These are phyloP conservation scores for Drosophila imparisetae DNA, from an alignment of 2,888 invertebrate genomes.

Conservation along the genomic window DNA sequence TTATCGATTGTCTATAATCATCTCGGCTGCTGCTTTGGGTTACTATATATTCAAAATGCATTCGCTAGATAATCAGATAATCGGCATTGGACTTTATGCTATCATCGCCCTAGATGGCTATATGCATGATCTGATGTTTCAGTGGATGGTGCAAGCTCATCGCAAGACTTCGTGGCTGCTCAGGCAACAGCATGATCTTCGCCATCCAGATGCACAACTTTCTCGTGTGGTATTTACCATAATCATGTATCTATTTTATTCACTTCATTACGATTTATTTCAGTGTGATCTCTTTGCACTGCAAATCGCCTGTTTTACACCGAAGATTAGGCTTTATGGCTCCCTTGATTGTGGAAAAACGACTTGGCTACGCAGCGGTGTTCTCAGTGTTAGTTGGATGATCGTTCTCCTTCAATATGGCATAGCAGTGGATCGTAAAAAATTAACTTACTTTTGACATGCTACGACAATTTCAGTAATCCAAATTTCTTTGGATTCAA, in stretches of 20 bases:
- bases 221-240: slow-evolving; percentile 20
- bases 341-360: slow-evolving; percentile 21
- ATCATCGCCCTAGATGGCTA: slow-evolving; percentile 9
- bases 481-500: not conserved
- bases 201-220: not conserved
- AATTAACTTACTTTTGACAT: not conserved
- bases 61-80: not conserved
- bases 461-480: not conserved
- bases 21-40: slow-evolving; percentile 28
- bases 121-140: slow-evolving; percentile 25
- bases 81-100: slow-evolving; percentile 2
- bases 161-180: slow-evolving; percentile 18
- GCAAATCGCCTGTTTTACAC: slow-evolving; percentile 38
- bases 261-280: slow-evolving; percentile 24
- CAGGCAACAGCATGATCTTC: not conserved
- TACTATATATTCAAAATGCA: slow-evolving; percentile 20
- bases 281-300: slow-evolving; percentile 45
- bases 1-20: slow-evolving; percentile 22
- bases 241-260: not conserved
- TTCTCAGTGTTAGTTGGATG: slow-evolving; percentile 36
- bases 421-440: not conserved
- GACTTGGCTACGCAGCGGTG: slow-evolving; percentile 36
- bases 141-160: slow-evolving; percentile 15
- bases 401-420: slow-evolving; percentile 40
- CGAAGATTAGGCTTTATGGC: slow-evolving; percentile 30